Base-by-base conservation (phyloP, 92 coral and sea anemone genomes). In the Epizoanthus ramosus region DNA sequence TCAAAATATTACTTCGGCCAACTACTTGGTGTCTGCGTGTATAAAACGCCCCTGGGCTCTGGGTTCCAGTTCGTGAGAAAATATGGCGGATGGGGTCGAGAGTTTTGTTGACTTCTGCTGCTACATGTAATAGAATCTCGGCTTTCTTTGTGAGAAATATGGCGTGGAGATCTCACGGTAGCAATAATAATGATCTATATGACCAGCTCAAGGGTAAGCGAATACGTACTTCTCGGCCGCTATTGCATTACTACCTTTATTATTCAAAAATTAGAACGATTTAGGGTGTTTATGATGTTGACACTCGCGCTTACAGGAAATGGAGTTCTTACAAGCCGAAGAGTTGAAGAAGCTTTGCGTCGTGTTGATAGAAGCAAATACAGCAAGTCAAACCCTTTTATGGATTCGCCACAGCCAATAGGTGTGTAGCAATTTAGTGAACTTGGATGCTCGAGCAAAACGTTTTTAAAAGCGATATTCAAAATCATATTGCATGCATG, bases 161-260 rank as follows among this genome's bases (percentile, higher is more conserved):
- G 98, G 98, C 98, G 64, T 93, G 95, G 95, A 91, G 92, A 93
- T 89, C 98, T 3, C 98, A 89, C 60, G 98, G 98, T 23, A 81
- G 84, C 47, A 89, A 88, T 86, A 92, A 93, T 75, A 80, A 74
- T 13, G 98, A 93, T 53, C 89, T 93, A 33, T 76, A 89, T 22
- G 90, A 89, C 21, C 98, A 93, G 68, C 85, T 93, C 0, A 93
- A 86, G 86, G 71, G 98, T 93, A 89, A 37, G 76, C 37, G 39
- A 19, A n/a, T 15, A 69, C 45, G 12, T 68, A 47, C 9, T 47
- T 54, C 15, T 68, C 8, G 4, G 7, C 71, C 37, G 8, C 45
- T 8, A 3, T 67, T 3, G 14, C 71, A 47, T 9, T 12, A 47
- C 54, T 47, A 47, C 15, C 54, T 37, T 37, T 37, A 37, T 37